Evolutionary conservation across 2,888 invertebrate genomes (phyloP).

Genomic region (Pelosia muscerda): DNA sequence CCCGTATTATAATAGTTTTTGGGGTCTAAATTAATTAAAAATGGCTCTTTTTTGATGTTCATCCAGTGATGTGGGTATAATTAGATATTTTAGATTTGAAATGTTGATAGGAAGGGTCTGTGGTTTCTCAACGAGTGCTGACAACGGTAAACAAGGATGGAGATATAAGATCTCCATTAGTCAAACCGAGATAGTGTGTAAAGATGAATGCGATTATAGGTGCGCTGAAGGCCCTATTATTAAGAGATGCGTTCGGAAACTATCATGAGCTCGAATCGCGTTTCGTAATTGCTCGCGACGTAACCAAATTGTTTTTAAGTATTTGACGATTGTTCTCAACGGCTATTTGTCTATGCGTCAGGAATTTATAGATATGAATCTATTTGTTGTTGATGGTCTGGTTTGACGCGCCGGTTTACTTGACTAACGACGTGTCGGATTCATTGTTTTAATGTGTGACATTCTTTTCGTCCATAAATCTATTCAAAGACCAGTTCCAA

Average conservation of each 20-base stretch:
- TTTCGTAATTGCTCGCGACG: slow-evolving; percentile 82
- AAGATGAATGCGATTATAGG: slow-evolving; percentile 74
- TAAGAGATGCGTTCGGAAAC: slow-evolving; percentile 81
- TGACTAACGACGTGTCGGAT: slow-evolving; percentile 49
- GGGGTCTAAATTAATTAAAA: slow-evolving; percentile 85
- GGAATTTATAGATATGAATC: slow-evolving; percentile 74
- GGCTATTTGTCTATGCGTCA: slow-evolving; percentile 84
- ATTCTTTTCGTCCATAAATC: slow-evolving; percentile 26
- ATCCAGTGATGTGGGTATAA: slow-evolving; percentile 85
- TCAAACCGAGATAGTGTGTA: slow-evolving; percentile 61
- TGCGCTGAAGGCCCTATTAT: slow-evolving; percentile 74
- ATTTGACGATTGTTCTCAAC: slow-evolving; percentile 82
- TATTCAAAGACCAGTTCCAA: slow-evolving; percentile 27
- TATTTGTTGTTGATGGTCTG: slow-evolving; percentile 68
- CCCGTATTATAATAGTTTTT: slow-evolving; percentile 84
- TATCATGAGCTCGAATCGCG: slow-evolving; percentile 78
- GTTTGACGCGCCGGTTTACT: slow-evolving; percentile 68
- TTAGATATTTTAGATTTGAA: slow-evolving; percentile 83
- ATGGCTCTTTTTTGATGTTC: slow-evolving; percentile 80
- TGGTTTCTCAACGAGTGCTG: slow-evolving; percentile 78
- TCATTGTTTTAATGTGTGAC: slow-evolving; percentile 48
- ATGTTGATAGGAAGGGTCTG: slow-evolving; percentile 74
- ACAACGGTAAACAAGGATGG: slow-evolving; percentile 70
- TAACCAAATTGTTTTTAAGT: slow-evolving; percentile 84
- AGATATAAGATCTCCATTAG: slow-evolving; percentile 42